Conservation (phyloP, 2,113 vertebrate species). For the Pavo muticus region DNA sequence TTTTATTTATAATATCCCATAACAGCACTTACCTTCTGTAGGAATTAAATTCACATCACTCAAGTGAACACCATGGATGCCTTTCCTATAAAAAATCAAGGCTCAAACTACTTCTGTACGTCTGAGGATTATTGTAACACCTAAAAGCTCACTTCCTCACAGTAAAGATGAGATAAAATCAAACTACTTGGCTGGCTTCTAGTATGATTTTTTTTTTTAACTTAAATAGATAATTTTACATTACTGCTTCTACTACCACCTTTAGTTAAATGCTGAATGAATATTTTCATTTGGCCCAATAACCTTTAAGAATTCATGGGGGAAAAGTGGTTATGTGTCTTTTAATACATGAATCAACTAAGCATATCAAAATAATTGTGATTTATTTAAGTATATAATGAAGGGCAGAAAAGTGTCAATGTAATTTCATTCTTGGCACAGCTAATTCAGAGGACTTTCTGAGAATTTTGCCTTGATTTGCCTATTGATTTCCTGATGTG, state of each 20-base stretch:
- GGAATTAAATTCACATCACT: not conserved
- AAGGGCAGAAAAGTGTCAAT: not conserved
- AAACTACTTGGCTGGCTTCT: not conserved
- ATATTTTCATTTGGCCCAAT: conserved; percentile 2
- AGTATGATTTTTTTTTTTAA: not conserved
- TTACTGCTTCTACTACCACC: not conserved
- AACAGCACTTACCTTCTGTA: not conserved
- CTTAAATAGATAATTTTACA: not conserved
- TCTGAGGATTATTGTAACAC: not conserved
- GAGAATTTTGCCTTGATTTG: not conserved
- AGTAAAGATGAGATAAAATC: not conserved
- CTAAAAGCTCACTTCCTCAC: not conserved
- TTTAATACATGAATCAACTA: not conserved
- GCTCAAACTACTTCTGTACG: not conserved
- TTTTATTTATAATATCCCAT: not conserved
- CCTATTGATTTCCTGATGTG: not conserved
- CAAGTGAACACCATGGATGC: not conserved
- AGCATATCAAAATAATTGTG: not conserved
- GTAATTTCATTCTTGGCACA: not conserved
- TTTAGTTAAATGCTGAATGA: conserved; percentile 30
- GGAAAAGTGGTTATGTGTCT: not conserved
- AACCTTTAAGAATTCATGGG: conserved; percentile 19
- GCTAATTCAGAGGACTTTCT: not conserved
- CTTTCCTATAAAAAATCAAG: not conserved
- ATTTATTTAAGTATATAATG: conserved; percentile 37